Evolutionary conservation across 2,113 vertebrate genomes (phyloP), one percentile per base, ranked within the genome.

Genomic region (Camelus dromedarius): DNA sequence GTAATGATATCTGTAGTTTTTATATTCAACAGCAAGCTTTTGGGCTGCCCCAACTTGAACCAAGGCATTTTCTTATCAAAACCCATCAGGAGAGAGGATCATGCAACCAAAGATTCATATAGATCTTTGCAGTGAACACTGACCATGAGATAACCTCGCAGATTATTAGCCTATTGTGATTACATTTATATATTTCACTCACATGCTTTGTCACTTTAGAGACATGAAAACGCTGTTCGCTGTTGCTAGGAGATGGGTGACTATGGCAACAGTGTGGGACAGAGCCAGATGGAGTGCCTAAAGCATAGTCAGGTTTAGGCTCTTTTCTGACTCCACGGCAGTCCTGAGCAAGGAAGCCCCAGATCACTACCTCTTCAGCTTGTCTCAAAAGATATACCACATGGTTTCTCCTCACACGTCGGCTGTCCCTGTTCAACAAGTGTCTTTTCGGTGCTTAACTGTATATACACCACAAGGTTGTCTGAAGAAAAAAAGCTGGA

Each of bases 241-340:
- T 48, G 98, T 98, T 98, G 98, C 98, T 98, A 98, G 95, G 98
- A 97, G 97, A 98, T 97, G 82, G 91, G 97, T 98, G 96, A 70
- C 97, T 97, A 98, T 98, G 96, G 98, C 95, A 98, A 98, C 97
- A 87, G 89, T 70, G 80, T 75, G 86, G 96, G 96, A 73, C 95
- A 73, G 93, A 96, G 86, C 69, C 96, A 97, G 97, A 96, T 62
- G 91, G 93, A 97, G 83, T 5, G 82, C 95, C 82, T 89, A 70
- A 83, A 93, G 97, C 93, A 73, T 30, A 73, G 48, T 73, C 60
- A 28, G 91, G 77, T 83, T 94, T 91, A 94, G 84, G 64, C 46
- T 95, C 70, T 22, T 85, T 97, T 97, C 87, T 97, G 85, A 92
- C 89, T 96, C 87, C 26, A 15, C 6, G 32, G 93, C 69, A 86